Base-by-base conservation (phyloP, 1,140 invertebrate species). In the Hylaeus volcanicus region DNA sequence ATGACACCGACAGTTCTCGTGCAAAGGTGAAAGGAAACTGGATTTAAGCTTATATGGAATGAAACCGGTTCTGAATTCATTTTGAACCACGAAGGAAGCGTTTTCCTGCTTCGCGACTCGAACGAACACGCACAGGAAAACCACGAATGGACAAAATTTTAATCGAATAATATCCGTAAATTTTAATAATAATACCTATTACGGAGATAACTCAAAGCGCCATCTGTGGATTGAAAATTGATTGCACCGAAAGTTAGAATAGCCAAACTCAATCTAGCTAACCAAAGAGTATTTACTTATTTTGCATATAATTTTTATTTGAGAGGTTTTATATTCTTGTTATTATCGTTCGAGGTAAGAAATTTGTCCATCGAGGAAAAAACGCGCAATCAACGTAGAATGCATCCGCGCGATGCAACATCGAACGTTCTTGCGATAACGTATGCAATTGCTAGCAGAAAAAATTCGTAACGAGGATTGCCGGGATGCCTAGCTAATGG, bases 11-110 rank as follows among this genome's bases (percentile, higher is more conserved):
- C 65, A 58, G 64, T 80, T 73, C 84, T 82, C 63, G 43, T 45
- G 61, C 69, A 73, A 85, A 85, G 84, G 84, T 86, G 84, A 86
- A 86, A 86, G 84, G 84, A 70, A 82, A 85, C 80, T 74, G 63
- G 74, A 82, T 82, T 81, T 74, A 79, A 82, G 83, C 71, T 68
- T 82, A 65, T 53, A 78, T 43, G 61, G 79, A 79, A 85, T 41
- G 70, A 58, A 86, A 86, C 84, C 84, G 84, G 84, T 86, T 86
- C 26, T 69, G 58, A 14, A 66, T 69, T 12, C 45, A 26, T 79
- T 79, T 12, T 43, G 3, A 63, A 73, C 60, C 45, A 12, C 53
- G 11, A 63, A 63, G 45, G 69, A 64, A 63, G 60, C 75, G 56
- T 79, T 79, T 73, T 56, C 69, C 74, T 48, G 51, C 26, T 26